Evolutionary conservation across 2,113 vertebrate species (phyloP), one percentile per base, ranked within the genome.

Genomic region (Pardalotus punctatus): DNA sequence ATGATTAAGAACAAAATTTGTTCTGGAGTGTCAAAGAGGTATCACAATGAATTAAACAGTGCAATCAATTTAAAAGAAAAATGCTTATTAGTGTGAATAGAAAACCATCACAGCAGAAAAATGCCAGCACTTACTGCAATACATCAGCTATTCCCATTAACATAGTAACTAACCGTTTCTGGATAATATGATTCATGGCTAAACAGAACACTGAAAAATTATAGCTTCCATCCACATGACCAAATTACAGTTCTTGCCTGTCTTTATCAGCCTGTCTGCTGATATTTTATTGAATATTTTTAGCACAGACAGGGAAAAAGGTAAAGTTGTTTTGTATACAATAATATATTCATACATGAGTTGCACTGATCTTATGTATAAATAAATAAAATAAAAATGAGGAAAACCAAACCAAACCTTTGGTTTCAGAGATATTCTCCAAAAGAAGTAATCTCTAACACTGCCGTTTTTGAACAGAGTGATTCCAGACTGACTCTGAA

Each of bases 141-240:
- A 83, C 72, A 86, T 96, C 93, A 96, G 82, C 69, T 93, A 86
- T 95, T 93, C 51, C 54, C 47, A 92, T 94, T 95, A 96, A 84
- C 69, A 86, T 40, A 77, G n/a, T 77, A 93, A 96, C 81, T 83
- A 92, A 95, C 64, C 5, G 40, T 74, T 94, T 83, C 85, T 90
- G 88, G 76, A 40, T 67, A 92, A 69, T 35, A 84, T 67, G 64
- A 94, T 80, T 65, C 48, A 94, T 88, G 58, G 66, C 22, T 86
- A 82, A 86, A 86, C 35, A 42, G 50, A 82, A 65, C 42, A 83
- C 43, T 71, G 80, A 67, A 88, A 93, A 92, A 90, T 45, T 3
- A 71, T 83, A 93, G 43, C n/a, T 88, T 61, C n/a, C 31, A 71
- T 78, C 62, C 48, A 64, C 65, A 57, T 74, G 56, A 74, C 25